Conservation (phyloP, 2,888 invertebrate genomes). For the Cryptocephalus moraei region DNA sequence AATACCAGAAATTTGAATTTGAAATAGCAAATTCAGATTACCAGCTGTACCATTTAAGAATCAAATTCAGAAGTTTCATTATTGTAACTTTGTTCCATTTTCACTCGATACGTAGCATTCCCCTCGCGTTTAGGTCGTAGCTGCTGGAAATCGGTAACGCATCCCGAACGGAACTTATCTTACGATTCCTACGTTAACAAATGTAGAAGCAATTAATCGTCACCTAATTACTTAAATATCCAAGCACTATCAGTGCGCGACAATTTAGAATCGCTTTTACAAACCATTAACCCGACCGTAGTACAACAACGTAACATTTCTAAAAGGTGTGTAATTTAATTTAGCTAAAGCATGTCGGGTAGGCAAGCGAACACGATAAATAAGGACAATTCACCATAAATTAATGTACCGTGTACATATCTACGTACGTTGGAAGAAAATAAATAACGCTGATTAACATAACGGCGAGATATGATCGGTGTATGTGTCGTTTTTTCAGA, state of each 20-base stretch:
- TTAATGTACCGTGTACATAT: not conserved
- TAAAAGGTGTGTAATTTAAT: conserved; percentile 4
- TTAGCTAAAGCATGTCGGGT: conserved; percentile 2
- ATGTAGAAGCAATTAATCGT: too few relatives aligned
- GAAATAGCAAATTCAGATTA: too few relatives aligned
- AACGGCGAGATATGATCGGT: conserved; percentile 15
- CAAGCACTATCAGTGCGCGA: conserved; percentile 5
- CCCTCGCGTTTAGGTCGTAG: too few relatives aligned
- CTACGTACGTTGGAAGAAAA: conserved; percentile 9
- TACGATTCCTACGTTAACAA: too few relatives aligned
- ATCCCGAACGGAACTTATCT: too few relatives aligned
- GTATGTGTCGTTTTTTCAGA: conserved; percentile 8
- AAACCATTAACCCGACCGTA: conserved; percentile 5
- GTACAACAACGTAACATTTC: conserved; percentile 1
- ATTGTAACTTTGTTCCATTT: too few relatives aligned
- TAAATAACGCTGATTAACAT: conserved; percentile 21
- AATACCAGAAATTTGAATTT: too few relatives aligned
- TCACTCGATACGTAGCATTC: too few relatives aligned
- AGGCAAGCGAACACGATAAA: conserved; percentile 1
- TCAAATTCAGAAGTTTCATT: too few relatives aligned
- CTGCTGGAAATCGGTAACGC: too few relatives aligned
- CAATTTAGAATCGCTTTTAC: conserved; percentile 6
- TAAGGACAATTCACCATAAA: conserved; percentile 2
- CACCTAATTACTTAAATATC: not conserved
- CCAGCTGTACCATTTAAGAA: too few relatives aligned